phyloP scores from a whole-genome alignment of 2,888 invertebrate species.

The Drepanosiphum platanoidis region DNA sequence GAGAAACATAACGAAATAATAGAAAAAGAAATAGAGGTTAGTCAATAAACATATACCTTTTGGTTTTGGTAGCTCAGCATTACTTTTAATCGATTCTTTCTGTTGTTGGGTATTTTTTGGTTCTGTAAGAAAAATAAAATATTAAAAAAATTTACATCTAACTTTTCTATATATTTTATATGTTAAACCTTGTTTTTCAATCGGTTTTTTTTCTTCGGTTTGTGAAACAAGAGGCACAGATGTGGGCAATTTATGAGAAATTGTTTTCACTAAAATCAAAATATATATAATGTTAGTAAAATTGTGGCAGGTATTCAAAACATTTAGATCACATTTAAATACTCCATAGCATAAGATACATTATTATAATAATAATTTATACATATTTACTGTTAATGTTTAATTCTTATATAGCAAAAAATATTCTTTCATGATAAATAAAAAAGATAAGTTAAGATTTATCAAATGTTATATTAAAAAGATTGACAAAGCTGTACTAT shows the following conservation, averaged over 20 bases:
- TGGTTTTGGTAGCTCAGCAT: neutral
- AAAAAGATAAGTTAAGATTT: too few species aligned
- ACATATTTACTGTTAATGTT: too few species aligned
- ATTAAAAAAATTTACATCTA: neutral
- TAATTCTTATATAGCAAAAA: too few species aligned
- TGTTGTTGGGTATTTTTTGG: neutral
- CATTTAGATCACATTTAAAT: too few species aligned
- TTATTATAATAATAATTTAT: too few species aligned
- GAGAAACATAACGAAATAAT: too few species aligned
- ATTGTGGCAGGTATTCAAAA: too few species aligned
- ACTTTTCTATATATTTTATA: neutral
- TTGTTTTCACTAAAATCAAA: slow-evolving; percentile 32
- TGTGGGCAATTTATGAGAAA: neutral
- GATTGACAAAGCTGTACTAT: neutral
- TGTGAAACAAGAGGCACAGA: neutral
- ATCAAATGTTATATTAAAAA: too few species aligned
- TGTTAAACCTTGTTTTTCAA: slow-evolving; percentile 35
- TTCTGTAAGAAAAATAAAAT: neutral
- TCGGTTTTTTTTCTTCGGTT: neutral
- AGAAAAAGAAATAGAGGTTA: too few species aligned
- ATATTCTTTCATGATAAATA: too few species aligned
- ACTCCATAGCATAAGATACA: too few species aligned
- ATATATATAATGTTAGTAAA: too few species aligned
- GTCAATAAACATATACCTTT: slow-evolving; percentile 14
- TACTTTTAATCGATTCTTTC: slow-evolving; percentile 12